These are phyloP conservation scores for Drosophila hawaiiensis DNA, from an alignment of 2,888 invertebrate genomes.

Conservation along the genomic window DNA sequence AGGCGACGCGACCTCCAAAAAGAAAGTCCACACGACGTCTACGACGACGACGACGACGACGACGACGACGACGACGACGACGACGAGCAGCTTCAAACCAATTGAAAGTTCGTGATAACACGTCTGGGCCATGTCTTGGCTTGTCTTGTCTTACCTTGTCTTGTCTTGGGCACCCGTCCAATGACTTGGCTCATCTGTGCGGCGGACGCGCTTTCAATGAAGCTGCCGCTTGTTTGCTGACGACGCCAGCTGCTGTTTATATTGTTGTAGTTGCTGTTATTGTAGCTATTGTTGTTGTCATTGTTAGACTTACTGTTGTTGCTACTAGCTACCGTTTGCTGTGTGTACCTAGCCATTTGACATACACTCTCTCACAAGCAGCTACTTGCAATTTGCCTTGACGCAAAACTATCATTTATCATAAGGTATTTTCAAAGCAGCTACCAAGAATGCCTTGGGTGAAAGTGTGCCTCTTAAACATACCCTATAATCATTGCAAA, in stretches of 20 bases:
- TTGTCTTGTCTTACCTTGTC: conserved; percentile 37
- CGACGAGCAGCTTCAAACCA: conserved; percentile 18
- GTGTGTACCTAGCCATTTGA: conserved; percentile 34
- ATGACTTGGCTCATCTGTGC: conserved; percentile 61
- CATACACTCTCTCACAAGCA: conserved; percentile 20
- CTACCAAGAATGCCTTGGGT: neutral
- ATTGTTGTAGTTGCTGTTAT: conserved; percentile 3
- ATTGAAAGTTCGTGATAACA: conserved; percentile 61
- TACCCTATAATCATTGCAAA: neutral
- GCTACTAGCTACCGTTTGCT: conserved; percentile 53
- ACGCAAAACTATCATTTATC: conserved; percentile 24
- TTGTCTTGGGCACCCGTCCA: conserved; percentile 38
- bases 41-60: neutral
- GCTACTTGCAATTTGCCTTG: conserved; percentile 31
- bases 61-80: neutral
- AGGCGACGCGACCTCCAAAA: conserved; percentile 57
- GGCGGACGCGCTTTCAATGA: conserved; percentile 42
- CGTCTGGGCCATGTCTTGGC: conserved; percentile 46
- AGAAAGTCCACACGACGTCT: conserved; percentile 53
- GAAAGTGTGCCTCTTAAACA: neutral
- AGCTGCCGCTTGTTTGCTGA: conserved; percentile 19
- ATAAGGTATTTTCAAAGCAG: conserved; percentile 17
- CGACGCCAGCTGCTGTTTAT: conserved; percentile 40
- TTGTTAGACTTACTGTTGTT: conserved; percentile 18
- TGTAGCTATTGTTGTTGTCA: conserved; percentile 27